Percentiles rank a stretch among this genome's conserved stretches.
Conservation (phyloP, 1,140 invertebrate genomes). For the Drosophila micromelanica region DNA sequence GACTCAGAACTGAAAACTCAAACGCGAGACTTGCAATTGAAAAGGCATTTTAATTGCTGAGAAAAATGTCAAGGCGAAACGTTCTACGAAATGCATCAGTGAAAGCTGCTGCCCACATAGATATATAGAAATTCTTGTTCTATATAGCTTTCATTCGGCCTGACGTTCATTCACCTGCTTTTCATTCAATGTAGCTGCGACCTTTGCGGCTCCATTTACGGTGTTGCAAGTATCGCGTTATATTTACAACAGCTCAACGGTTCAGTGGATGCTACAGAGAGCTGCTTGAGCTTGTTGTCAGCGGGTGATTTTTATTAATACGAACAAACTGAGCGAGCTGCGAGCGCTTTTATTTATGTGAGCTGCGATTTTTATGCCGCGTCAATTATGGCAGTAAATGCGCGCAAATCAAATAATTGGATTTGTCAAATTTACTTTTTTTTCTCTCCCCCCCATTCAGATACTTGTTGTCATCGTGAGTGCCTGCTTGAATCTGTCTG, state of each 20-base stretch:
- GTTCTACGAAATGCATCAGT: constrained; percentile 48
- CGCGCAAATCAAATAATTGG: constrained; percentile 65
- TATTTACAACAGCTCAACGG: neutral
- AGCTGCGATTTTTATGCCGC: constrained; percentile 42
- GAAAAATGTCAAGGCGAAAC: constrained; percentile 61
- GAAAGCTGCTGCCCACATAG: constrained; percentile 41
- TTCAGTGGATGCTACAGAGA: neutral
- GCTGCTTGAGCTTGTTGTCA: constrained; percentile 18
- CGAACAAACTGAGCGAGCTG: constrained; percentile 9
- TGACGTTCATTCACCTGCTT: constrained; percentile 49
- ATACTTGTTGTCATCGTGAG: constrained; percentile 9
- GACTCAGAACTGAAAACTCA: constrained; percentile 18
- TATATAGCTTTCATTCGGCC: constrained; percentile 2
- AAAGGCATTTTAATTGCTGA: constrained; percentile 76
- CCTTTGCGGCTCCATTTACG: constrained; percentile 46
- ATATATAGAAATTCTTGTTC: constrained; percentile 1
- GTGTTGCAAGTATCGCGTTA: constrained; percentile 22
- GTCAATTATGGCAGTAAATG: constrained; percentile 56
- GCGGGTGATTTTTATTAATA: constrained; percentile 36
- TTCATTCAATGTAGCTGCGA: constrained; percentile 19
- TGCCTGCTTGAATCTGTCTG: neutral
- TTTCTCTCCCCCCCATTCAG: neutral
- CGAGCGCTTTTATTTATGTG: constrained; percentile 17
- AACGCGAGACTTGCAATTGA: constrained; percentile 46
- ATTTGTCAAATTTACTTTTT: constrained; percentile 53